Conservation (phyloP, 1,140 invertebrate genomes). For the Dreissena rostriformis region DNA sequence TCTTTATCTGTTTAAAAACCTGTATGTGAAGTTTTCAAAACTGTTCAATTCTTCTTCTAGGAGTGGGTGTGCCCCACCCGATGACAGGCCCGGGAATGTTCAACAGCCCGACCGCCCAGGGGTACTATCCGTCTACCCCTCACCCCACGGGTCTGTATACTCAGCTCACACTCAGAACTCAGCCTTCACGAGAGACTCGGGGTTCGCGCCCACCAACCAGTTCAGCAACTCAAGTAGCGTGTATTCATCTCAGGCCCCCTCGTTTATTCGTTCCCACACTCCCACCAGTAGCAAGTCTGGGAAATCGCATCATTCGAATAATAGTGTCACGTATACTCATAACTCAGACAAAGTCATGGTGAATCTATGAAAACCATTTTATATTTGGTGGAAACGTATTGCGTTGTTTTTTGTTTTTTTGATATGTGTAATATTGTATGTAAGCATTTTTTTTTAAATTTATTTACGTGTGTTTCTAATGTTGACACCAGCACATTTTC, state of each 20-base stretch:
- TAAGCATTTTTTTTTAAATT: too few species aligned
- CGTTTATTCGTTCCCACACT: slow-evolving; percentile 71
- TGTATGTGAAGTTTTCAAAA: background rate
- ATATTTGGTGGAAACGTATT: background rate
- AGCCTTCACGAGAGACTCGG: slow-evolving; percentile 49
- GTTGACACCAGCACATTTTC: too few species aligned
- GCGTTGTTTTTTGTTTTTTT: background rate
- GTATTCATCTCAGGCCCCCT: slow-evolving; percentile 58
- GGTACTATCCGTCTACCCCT: slow-evolving; percentile 72
- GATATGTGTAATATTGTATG: background rate
- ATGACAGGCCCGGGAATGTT: slow-evolving; percentile 55
- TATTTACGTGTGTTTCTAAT: too few species aligned
- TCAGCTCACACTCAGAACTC: slow-evolving; percentile 55
- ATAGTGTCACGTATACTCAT: slow-evolving; percentile 72
- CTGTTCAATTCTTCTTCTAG: slow-evolving; percentile 35
- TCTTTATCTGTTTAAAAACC: background rate
- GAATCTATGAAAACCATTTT: background rate
- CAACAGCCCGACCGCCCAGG: slow-evolving; percentile 66
- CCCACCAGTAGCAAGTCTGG: slow-evolving; percentile 76
- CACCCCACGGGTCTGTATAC: slow-evolving; percentile 66
- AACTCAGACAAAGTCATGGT: slow-evolving; percentile 72
- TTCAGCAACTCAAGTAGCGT: slow-evolving; percentile 50
- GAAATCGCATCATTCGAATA: slow-evolving; percentile 74
- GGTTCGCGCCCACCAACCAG: slow-evolving; percentile 47
- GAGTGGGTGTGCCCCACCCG: slow-evolving; percentile 48